Evolutionary conservation across 64 coral and sea anemone genomes (phyloP).

Genomic region (Pocillopora verrucosa): DNA sequence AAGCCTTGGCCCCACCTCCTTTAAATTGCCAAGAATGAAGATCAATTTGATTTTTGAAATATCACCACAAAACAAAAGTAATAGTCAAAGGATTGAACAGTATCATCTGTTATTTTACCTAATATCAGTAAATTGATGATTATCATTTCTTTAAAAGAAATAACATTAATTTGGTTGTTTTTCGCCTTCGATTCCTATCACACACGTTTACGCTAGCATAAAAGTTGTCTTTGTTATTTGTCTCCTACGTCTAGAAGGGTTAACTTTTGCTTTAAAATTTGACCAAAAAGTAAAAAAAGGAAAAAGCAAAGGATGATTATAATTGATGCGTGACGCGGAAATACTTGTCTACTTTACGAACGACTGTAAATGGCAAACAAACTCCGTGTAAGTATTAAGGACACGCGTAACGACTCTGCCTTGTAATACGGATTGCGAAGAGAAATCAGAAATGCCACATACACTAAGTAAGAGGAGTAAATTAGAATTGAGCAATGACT

Average conservation of each 20-base stretch:
- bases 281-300: not conserved
- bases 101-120: too few relatives aligned
- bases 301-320: not conserved
- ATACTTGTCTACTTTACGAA: not conserved
- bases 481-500: too few relatives aligned
- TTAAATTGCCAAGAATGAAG: too few relatives aligned
- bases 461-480: too few relatives aligned
- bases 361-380: constrained; percentile 38
- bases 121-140: not conserved
- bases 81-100: too few relatives aligned
- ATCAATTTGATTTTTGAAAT: too few relatives aligned
- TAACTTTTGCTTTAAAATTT: not conserved
- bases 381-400: not conserved
- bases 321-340: constrained; percentile 7
- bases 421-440: not conserved
- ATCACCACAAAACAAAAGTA: too few relatives aligned
- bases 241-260: not conserved
- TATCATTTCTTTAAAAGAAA: not conserved
- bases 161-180: not conserved
- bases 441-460: not conserved
- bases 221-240: too few relatives aligned
- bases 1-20: too few relatives aligned
- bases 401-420: not conserved
- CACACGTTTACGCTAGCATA: too few relatives aligned
- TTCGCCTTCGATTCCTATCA: too few relatives aligned